phyloP scores from a whole-genome alignment of 1,140 invertebrate species.

The Papilio glaucus region DNA sequence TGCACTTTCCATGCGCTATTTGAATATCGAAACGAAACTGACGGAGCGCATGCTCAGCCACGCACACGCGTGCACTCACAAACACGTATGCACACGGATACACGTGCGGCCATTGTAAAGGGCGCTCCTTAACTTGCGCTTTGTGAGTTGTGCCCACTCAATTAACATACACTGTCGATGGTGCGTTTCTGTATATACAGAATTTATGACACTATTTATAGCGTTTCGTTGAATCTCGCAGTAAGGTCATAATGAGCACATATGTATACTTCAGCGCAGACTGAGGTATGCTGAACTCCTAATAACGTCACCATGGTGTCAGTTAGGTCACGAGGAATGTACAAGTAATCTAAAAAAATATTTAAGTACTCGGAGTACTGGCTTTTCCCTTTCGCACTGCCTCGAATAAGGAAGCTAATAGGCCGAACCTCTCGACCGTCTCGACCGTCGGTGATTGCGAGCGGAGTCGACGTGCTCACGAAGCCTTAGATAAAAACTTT shows the following conservation, averaged over 20 bases:
- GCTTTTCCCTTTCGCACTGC: too few species aligned
- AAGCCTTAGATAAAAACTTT: not conserved
- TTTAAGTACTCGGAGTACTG: too few species aligned
- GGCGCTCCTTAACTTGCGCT: not conserved
- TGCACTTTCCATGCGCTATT: not conserved
- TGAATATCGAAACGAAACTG: constrained; percentile 10
- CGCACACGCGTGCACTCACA: not conserved
- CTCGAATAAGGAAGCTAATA: too few species aligned
- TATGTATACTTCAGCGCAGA: too few species aligned
- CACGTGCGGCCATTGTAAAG: not conserved
- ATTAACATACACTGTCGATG: not conserved
- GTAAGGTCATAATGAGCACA: too few species aligned
- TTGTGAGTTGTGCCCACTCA: not conserved
- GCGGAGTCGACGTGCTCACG: not conserved
- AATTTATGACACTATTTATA: constrained; percentile 3
- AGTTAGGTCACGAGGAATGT: too few species aligned
- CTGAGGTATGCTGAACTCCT: too few species aligned
- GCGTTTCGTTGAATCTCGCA: not conserved
- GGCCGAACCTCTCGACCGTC: too few species aligned
- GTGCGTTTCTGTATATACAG: not conserved
- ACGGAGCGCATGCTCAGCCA: too few species aligned
- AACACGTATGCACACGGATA: too few species aligned
- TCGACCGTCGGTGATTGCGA: not conserved
- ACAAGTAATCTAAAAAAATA: too few species aligned
- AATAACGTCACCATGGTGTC: too few species aligned